phyloP scores from a whole-genome alignment of 1,140 invertebrate species.

The Medauroidea extradentata region DNA sequence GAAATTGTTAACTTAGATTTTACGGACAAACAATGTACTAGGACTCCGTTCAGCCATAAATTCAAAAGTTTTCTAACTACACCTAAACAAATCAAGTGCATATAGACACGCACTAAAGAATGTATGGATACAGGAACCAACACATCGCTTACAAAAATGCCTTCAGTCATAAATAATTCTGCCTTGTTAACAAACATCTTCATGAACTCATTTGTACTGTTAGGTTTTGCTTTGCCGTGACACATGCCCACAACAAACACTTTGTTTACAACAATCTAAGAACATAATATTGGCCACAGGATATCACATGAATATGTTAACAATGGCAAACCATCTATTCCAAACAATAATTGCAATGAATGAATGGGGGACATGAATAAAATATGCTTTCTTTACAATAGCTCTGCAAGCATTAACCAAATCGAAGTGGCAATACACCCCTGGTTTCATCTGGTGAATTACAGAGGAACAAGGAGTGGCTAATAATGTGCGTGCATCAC shows the following conservation, averaged over 20 bases:
- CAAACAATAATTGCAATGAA: slow-evolving; percentile 12
- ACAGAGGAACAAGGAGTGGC: too few relatives aligned
- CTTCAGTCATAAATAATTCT: not conserved
- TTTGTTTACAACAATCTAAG: slow-evolving; percentile 3
- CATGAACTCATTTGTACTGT: slow-evolving; percentile 11
- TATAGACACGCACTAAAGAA: too few relatives aligned
- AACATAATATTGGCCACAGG: slow-evolving; percentile 17
- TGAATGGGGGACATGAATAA: not conserved
- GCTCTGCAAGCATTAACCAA: not conserved
- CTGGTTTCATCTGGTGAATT: not conserved
- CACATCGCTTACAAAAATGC: too few relatives aligned
- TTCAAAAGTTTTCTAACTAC: too few relatives aligned
- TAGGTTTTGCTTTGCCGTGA: slow-evolving; percentile 20
- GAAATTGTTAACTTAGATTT: too few relatives aligned
- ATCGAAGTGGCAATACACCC: not conserved
- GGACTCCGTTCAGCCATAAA: too few relatives aligned
- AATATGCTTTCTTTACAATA: not conserved
- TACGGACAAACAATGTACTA: too few relatives aligned
- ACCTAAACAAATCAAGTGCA: too few relatives aligned
- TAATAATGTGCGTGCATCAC: too few relatives aligned
- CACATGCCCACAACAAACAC: slow-evolving; percentile 15
- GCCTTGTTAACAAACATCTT: slow-evolving; percentile 14
- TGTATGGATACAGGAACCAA: too few relatives aligned
- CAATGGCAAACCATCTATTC: slow-evolving; percentile 19
- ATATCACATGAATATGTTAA: slow-evolving; percentile 8